These are phyloP conservation scores for Syrrhaptes paradoxus DNA, from an alignment of 2,113 vertebrate species.

Conservation along the genomic window DNA sequence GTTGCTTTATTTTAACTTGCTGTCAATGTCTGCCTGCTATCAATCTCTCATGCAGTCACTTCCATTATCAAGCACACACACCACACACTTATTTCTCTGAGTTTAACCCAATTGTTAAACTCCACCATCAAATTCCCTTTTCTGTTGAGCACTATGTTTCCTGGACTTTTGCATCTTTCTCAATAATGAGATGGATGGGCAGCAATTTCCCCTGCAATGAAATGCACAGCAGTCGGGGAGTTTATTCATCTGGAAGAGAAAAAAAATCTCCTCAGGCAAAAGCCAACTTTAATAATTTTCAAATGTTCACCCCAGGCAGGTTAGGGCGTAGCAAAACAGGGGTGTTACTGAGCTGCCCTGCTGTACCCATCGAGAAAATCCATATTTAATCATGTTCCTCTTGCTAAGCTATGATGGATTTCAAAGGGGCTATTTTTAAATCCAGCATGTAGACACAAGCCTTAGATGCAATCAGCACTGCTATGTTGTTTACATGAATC, in stretches of 20 bases:
- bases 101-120: neutral
- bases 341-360: neutral
- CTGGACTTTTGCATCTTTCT: conserved; percentile 17
- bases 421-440: conserved; percentile 23
- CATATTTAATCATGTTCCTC: neutral
- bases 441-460: neutral
- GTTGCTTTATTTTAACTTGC: neutral
- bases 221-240: conserved; percentile 19
- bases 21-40: neutral
- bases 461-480: neutral
- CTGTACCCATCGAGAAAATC: conserved; percentile 24
- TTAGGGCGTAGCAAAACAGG: neutral
- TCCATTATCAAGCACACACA: neutral
- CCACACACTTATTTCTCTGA: neutral
- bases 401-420: neutral
- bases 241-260: conserved; percentile 33
- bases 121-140: neutral
- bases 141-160: neutral
- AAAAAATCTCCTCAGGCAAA: conserved; percentile 12
- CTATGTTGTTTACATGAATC: neutral
- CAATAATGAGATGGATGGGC: conserved; percentile 20
- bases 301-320: neutral
- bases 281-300: conserved; percentile 41
- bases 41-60: neutral
- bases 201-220: conserved; percentile 43